A percentile compares a stretch with the other conserved stretches of the same genome.
phyloP scores from a whole-genome alignment of 2,888 invertebrate species.

The Polyommatus icarus region DNA sequence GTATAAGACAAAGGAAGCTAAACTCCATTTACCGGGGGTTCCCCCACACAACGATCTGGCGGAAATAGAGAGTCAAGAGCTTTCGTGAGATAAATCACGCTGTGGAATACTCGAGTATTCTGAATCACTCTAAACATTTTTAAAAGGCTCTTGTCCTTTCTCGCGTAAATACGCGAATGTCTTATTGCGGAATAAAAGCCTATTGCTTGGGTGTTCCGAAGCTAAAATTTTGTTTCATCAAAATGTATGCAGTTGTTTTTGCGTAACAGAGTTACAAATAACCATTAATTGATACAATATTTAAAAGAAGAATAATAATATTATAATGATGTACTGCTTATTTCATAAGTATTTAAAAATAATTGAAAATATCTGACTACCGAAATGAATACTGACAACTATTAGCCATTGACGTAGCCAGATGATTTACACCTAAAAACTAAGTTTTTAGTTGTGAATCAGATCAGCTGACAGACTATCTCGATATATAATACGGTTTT shows the following conservation, averaged over 20 bases:
- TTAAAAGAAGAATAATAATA: too few relatives aligned
- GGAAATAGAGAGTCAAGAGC: slow-evolving; percentile 73
- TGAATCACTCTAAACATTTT: neutral
- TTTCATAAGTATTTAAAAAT: too few relatives aligned
- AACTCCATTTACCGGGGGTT: slow-evolving; percentile 67
- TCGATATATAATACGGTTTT: too few relatives aligned
- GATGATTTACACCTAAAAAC: too few relatives aligned
- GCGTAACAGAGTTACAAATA: too few relatives aligned
- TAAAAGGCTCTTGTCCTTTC: neutral
- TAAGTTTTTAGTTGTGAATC: too few relatives aligned
- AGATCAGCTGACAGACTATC: too few relatives aligned
- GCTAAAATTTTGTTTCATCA: neutral
- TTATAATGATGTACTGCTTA: too few relatives aligned
- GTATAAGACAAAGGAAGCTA: slow-evolving; percentile 55
- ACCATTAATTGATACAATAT: too few relatives aligned
- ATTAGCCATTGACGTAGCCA: too few relatives aligned
- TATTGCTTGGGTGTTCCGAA: neutral
- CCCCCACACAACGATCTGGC: slow-evolving; percentile 54
- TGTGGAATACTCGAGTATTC: slow-evolving; percentile 14
- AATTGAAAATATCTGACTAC: too few relatives aligned
- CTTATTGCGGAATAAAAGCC: neutral
- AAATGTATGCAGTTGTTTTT: neutral
- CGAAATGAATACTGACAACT: too few relatives aligned
- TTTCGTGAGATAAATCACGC: slow-evolving; percentile 60
- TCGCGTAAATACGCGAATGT: neutral